Conservation (phyloP, 2,888 invertebrate genomes). For the Hypselothyrea guttata region DNA sequence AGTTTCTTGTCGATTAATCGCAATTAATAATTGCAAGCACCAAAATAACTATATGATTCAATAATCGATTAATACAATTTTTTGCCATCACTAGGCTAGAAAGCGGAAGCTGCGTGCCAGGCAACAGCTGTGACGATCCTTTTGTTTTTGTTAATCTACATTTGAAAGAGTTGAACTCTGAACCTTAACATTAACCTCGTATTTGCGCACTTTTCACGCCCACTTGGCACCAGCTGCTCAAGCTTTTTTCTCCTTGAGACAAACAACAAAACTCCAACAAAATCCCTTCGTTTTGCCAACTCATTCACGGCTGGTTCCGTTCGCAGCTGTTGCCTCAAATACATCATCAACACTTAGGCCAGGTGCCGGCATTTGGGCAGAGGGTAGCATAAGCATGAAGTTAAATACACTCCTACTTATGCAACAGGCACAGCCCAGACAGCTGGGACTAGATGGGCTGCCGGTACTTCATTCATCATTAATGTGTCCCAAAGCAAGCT, state of each 20-base stretch:
- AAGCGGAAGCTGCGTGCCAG: not conserved
- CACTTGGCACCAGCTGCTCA: constrained; percentile 49
- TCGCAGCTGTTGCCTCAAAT: constrained; percentile 47
- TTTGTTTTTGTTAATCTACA: constrained; percentile 40
- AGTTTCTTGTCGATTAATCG: too few species aligned
- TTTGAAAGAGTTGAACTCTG: constrained; percentile 35
- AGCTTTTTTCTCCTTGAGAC: constrained; percentile 29
- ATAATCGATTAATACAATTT: too few species aligned
- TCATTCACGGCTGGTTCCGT: constrained; percentile 46
- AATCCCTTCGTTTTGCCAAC: constrained; percentile 44
- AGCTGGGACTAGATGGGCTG: constrained; percentile 4
- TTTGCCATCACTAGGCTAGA: not conserved
- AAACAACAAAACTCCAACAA: constrained; percentile 25
- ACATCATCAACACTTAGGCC: constrained; percentile 39
- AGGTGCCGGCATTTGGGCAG: constrained; percentile 11
- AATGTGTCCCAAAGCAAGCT: not conserved
- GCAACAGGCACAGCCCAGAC: constrained; percentile 9
- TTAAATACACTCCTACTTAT: not conserved
- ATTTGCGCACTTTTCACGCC: constrained; percentile 41
- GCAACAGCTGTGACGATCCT: constrained; percentile 39
- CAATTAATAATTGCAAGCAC: too few species aligned
- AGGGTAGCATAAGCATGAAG: constrained; percentile 7
- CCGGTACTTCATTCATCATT: constrained; percentile 2
- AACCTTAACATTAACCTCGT: constrained; percentile 37
- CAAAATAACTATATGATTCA: too few species aligned